These are phyloP conservation scores for Drosophila suzukii DNA, from an alignment of 1,140 invertebrate species.

Conservation along the genomic window DNA sequence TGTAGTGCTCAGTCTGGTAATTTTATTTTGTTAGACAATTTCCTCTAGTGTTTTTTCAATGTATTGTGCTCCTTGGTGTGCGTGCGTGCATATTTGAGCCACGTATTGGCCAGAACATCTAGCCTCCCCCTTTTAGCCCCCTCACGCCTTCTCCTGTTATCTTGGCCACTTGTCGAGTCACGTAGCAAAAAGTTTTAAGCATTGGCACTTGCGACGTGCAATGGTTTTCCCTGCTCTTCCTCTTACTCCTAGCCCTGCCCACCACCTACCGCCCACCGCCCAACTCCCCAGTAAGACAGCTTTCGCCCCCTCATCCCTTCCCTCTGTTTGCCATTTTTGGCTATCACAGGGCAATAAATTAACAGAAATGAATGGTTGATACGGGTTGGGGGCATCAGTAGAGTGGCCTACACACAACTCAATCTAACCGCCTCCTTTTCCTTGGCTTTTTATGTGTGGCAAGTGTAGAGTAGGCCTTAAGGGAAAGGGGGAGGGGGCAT, in stretches of 20 bases:
- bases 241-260: neutral
- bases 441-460: slow-evolving; percentile 45
- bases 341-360: slow-evolving; percentile 73
- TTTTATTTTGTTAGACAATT: neutral
- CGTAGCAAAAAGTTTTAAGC: slow-evolving; percentile 82
- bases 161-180: slow-evolving; percentile 72
- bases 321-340: slow-evolving; percentile 54
- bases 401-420: slow-evolving; percentile 50
- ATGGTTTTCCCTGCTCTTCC: slow-evolving; percentile 39
- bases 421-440: slow-evolving; percentile 36
- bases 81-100: slow-evolving; percentile 75
- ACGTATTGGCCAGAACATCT: slow-evolving; percentile 68
- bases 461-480: slow-evolving; percentile 52
- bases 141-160: slow-evolving; percentile 14
- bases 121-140: neutral
- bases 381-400: slow-evolving; percentile 25
- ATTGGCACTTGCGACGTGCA: slow-evolving; percentile 80
- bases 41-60: slow-evolving; percentile 2
- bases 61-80: slow-evolving; percentile 37
- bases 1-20: too few relatives aligned
- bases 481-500: neutral
- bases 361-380: slow-evolving; percentile 78
- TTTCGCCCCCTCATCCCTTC: neutral
- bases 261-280: neutral
- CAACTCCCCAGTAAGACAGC: slow-evolving; percentile 11